Conservation (phyloP, 2,797 vertebrate genomes). For the Silurus lanzhouensis region DNA sequence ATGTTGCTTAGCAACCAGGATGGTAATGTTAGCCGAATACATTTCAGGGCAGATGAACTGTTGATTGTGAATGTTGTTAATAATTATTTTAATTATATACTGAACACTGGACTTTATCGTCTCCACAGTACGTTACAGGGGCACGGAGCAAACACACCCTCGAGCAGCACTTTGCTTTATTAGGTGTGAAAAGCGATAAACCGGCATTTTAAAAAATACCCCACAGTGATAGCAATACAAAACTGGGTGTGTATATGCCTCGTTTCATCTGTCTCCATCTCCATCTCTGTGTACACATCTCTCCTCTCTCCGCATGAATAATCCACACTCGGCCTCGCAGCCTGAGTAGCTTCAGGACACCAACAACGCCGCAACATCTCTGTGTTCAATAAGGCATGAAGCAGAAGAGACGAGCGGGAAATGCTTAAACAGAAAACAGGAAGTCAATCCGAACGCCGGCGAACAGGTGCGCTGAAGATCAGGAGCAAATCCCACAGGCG, state of each 20-base stretch:
- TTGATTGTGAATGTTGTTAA: not conserved
- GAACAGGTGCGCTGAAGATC: not conserved
- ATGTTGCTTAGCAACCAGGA: not conserved
- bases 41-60: not conserved
- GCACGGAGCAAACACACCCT: not conserved
- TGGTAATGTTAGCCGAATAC: not conserved
- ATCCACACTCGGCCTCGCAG: slow-evolving; percentile 70
- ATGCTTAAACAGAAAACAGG: slow-evolving; percentile 28
- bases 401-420: slow-evolving; percentile 11
- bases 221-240: not conserved
- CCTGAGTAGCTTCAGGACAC: slow-evolving; percentile 34
- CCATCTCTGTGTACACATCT: slow-evolving; percentile 53
- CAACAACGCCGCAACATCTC: slow-evolving; percentile 2
- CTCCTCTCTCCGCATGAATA: slow-evolving; percentile 73
- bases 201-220: not conserved
- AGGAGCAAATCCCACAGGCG: slow-evolving; percentile 12
- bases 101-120: not conserved
- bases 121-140: not conserved
- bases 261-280: slow-evolving; percentile 56
- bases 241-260: slow-evolving; percentile 40
- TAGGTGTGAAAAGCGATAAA: not conserved
- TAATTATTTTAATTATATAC: not conserved
- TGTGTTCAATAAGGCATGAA: slow-evolving; percentile 34
- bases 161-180: not conserved
- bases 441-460: slow-evolving; percentile 7